These are phyloP conservation scores for Scomber japonicus DNA, from an alignment of 2,113 vertebrate genomes.

Conservation along the genomic window DNA sequence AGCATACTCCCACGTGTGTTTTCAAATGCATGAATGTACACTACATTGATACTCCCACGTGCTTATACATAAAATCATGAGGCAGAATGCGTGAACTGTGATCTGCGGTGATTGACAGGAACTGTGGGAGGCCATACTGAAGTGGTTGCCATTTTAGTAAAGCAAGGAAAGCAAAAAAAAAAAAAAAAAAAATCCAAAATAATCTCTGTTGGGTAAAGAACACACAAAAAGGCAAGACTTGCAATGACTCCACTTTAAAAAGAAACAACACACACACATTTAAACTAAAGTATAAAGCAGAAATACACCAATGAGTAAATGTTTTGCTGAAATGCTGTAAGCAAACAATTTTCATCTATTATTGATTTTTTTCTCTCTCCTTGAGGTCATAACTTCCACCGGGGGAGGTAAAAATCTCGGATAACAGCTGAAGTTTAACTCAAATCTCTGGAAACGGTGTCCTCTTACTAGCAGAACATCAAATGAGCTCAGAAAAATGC, in stretches of 20 bases:
- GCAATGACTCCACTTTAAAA: not conserved
- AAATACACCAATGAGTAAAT: not conserved
- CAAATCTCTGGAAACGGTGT: not conserved
- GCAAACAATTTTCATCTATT: not conserved
- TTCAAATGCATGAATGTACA: constrained; percentile 48
- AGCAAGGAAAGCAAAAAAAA: not conserved
- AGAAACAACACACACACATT: not conserved
- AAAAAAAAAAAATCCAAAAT: not conserved
- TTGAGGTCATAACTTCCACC: too few species aligned
- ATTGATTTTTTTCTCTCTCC: too few species aligned
- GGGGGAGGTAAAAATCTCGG: not conserved
- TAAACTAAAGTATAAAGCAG: not conserved
- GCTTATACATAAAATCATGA: constrained; percentile 58
- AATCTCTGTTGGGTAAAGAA: not conserved
- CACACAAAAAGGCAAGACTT: not conserved
- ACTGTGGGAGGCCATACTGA: constrained; percentile 34
- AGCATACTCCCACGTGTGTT: constrained; percentile 62
- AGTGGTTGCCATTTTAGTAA: constrained; percentile 37
- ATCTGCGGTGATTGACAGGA: constrained; percentile 54
- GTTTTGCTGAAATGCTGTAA: too few species aligned
- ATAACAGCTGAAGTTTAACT: not conserved
- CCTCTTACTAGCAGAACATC: not conserved
- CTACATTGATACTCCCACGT: constrained; percentile 55
- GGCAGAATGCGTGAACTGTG: constrained; percentile 39
- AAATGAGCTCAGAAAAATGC: too few species aligned